A percentile compares a stretch with the other conserved stretches of the same genome.
These are phyloP conservation scores for Drosophila demipolita DNA, from an alignment of 2,888 invertebrate genomes.

Conservation along the genomic window DNA sequence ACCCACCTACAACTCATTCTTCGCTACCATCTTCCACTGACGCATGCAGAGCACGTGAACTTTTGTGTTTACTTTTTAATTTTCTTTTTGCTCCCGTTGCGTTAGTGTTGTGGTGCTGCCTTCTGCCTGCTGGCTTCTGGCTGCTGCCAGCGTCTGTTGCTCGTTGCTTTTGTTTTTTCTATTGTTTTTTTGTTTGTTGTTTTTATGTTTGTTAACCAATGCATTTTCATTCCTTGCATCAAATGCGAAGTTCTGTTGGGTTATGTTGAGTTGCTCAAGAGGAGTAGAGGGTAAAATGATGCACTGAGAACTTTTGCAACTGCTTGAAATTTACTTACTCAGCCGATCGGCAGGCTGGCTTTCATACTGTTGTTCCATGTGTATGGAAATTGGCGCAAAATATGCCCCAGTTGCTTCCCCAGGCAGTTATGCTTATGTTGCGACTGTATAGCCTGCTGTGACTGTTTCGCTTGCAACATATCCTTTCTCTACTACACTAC, in stretches of 20 bases:
- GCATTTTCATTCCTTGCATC: conserved; percentile 69
- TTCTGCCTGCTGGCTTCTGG: conserved; percentile 34
- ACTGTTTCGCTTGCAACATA: conserved; percentile 12
- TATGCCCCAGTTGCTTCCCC: conserved; percentile 67
- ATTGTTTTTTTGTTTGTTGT: conserved; percentile 22
- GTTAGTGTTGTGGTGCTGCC: conserved; percentile 31
- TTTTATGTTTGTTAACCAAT: conserved; percentile 55
- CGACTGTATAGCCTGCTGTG: conserved; percentile 18
- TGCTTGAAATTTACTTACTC: conserved; percentile 46
- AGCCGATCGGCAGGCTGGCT: conserved; percentile 58
- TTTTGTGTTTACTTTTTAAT: conserved; percentile 79
- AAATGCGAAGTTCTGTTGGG: conserved; percentile 21
- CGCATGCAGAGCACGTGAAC: conserved; percentile 72
- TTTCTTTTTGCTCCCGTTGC: conserved; percentile 55
- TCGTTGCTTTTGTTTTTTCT: conserved; percentile 55
- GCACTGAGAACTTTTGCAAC: conserved; percentile 41
- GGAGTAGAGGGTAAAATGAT: not conserved
- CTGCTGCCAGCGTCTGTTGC: conserved; percentile 50
- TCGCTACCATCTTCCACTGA: conserved; percentile 24
- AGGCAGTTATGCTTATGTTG: conserved; percentile 60
- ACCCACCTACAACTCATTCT: conserved; percentile 8
- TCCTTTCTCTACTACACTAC: conserved; percentile 9
- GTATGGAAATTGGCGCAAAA: conserved; percentile 78
- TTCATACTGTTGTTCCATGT: conserved; percentile 39
- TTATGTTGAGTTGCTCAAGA: conserved; percentile 3